Evolutionary conservation across 2,113 vertebrate genomes (phyloP), one percentile per base, ranked within the genome.

Genomic region (Gavia stellata): DNA sequence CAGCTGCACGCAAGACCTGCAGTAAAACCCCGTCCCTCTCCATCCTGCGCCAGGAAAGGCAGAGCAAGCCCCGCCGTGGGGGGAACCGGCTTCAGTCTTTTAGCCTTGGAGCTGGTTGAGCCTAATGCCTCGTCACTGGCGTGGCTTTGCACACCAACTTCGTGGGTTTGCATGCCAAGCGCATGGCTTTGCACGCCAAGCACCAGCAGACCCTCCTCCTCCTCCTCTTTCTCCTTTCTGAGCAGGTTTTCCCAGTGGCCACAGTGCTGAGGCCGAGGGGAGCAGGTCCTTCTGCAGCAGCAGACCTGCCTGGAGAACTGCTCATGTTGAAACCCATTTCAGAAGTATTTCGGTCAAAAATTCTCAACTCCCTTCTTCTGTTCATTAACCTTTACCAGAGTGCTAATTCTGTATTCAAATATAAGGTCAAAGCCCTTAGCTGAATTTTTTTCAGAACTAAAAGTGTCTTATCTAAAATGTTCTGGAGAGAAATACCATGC

Each of bases 371-470:
- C 20, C 65, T 56, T 40, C 77, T 14, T 7, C 24, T 44, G 63
- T 77, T 83, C 95, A 88, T 94, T 95, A 96, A 96, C 96, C 93
- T 97, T 96, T 96, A n/a, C 58, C 8, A 1, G 52, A 91, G 86
- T 45, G 86, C 92, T 96, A 70, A 82, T 93, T 85, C 88, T 7
- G 10, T 3, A 74, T 31, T 93, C 82, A 38, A 40, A 44, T 26
- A 86, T 28, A 95, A 96, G 89, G 91, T 93, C 94, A 94, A 66
- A 94, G 91, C 89, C 75, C 92, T 96, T n/a, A 74, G 66, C 59
- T 72, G 88, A 59, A 12, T 44, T 81, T 65, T 81, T 89, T 47
- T 44, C 36, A 49, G 28, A 82, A 45, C 58, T 23, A 47, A 86
- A 47, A 86, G 72, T 36, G 68, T 36, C 87, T 86, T 80, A 23